phyloP scores from a whole-genome alignment of 2,888 invertebrate genomes.

The Lasioglossum calceatum region DNA sequence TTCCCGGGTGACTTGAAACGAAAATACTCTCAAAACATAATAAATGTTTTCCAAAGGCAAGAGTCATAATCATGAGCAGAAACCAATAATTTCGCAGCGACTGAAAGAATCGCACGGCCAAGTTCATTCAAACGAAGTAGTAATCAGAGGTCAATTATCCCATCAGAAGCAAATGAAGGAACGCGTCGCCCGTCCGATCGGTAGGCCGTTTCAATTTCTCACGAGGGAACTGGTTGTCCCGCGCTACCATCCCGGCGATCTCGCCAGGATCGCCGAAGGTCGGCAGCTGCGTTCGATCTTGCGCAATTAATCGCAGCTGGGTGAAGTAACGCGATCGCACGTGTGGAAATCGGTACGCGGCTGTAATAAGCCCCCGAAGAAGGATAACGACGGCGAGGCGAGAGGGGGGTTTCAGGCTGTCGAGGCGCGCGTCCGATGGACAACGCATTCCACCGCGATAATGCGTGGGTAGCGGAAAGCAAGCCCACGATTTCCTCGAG shows the following conservation, averaged over 20 bases:
- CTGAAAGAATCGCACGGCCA: not conserved
- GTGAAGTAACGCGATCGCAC: slow-evolving; percentile 58
- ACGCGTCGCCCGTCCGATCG: not conserved
- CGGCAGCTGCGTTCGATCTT: slow-evolving; percentile 51
- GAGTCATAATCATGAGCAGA: not conserved
- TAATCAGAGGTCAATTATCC: not conserved
- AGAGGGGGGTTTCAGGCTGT: not conserved
- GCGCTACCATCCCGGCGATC: slow-evolving; percentile 5
- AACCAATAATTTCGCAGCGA: not conserved
- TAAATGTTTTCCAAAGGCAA: not conserved
- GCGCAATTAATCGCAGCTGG: slow-evolving; percentile 60
- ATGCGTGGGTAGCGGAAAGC: slow-evolving; percentile 65
- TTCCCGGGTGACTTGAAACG: not conserved
- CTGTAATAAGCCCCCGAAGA: slow-evolving; percentile 30
- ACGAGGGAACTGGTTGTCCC: slow-evolving; percentile 19
- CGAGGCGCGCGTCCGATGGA: slow-evolving; percentile 15
- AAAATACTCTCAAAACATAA: not conserved
- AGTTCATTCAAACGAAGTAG: not conserved
- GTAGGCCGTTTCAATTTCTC: slow-evolving; percentile 17
- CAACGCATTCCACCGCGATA: slow-evolving; percentile 55
- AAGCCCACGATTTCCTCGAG: slow-evolving; percentile 56
- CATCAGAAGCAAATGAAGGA: not conserved
- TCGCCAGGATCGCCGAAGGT: slow-evolving; percentile 49
- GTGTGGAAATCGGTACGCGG: slow-evolving; percentile 57
- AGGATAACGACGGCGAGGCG: slow-evolving; percentile 29